phyloP scores from a whole-genome alignment of 2,113 vertebrate species.

The Hymenochirus boettgeri region DNA sequence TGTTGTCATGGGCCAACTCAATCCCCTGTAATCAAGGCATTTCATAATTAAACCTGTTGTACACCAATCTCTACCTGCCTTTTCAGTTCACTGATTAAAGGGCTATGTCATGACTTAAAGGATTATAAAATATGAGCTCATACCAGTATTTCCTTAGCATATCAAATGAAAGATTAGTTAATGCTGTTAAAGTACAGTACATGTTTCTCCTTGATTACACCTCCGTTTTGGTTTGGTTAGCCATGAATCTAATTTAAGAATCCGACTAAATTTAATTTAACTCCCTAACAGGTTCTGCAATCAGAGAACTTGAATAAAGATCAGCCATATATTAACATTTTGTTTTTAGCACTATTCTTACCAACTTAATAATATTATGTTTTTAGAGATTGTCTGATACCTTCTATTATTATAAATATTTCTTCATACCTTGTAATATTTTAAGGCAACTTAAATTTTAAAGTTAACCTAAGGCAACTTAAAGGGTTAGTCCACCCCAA shows the following conservation, averaged over 20 bases:
- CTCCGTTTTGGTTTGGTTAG: neutral
- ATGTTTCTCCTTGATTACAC: neutral
- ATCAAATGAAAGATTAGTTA: neutral
- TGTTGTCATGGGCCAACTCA: constrained; percentile 15
- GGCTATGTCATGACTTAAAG: neutral
- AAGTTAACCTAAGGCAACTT: too few relatives aligned
- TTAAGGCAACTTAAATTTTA: too few relatives aligned
- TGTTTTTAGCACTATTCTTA: too few relatives aligned
- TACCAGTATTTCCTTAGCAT: neutral
- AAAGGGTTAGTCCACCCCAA: too few relatives aligned
- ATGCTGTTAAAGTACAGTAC: neutral
- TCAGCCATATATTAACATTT: too few relatives aligned
- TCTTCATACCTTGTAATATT: too few relatives aligned
- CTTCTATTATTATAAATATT: too few relatives aligned
- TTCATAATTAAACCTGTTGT: constrained; percentile 8
- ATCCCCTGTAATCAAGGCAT: constrained; percentile 25
- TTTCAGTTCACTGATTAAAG: constrained; percentile 23
- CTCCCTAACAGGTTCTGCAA: neutral
- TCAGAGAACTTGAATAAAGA: too few relatives aligned
- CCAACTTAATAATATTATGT: too few relatives aligned
- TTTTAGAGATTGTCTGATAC: too few relatives aligned
- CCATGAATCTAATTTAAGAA: too few relatives aligned
- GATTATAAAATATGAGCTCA: neutral
- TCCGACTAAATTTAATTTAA: neutral
- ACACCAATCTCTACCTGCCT: neutral